phyloP scores from a whole-genome alignment of 2,888 invertebrate species.

The Tetramorium bicarinatum region DNA sequence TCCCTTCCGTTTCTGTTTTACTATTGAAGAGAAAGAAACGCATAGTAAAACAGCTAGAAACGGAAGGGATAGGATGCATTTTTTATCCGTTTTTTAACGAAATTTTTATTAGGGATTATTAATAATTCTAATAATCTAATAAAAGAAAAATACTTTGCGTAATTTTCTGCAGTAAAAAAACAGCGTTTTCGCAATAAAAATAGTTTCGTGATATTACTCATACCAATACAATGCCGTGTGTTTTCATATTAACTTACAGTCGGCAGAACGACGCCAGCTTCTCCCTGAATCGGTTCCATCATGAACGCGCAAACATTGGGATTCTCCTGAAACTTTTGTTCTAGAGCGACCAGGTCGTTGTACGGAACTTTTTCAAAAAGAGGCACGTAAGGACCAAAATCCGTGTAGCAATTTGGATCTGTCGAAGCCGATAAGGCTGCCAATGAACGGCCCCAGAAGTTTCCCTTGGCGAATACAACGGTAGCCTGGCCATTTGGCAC shows the following conservation, averaged over 20 bases:
- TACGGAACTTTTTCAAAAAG: conserved; percentile 92
- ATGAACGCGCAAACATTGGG: conserved; percentile 92
- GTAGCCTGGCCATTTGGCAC: conserved; percentile 90
- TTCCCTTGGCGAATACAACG: conserved; percentile 92
- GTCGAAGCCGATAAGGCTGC: conserved; percentile 93
- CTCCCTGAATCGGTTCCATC: conserved; percentile 96
- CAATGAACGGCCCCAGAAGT: conserved; percentile 95
- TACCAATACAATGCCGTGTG: neutral
- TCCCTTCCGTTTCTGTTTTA: too few relatives aligned
- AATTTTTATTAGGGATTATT: too few relatives aligned
- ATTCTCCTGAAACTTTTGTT: conserved; percentile 88
- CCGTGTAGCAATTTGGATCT: conserved; percentile 90
- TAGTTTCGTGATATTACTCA: neutral
- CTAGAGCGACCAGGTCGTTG: conserved; percentile 91
- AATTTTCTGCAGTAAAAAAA: neutral
- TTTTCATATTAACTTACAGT: conserved; percentile 74
- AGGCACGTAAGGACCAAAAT: conserved; percentile 94
- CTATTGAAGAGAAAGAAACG: too few relatives aligned
- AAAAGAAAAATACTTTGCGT: neutral
- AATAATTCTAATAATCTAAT: neutral
- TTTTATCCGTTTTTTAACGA: too few relatives aligned
- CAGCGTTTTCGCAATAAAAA: neutral
- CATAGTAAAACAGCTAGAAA: too few relatives aligned
- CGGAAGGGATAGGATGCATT: too few relatives aligned
- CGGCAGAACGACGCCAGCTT: conserved; percentile 94